Percentiles rank a stretch among this genome's conserved stretches.
phyloP scores from a whole-genome alignment of 2,888 invertebrate genomes.

The Sphaeridia pumilis region DNA sequence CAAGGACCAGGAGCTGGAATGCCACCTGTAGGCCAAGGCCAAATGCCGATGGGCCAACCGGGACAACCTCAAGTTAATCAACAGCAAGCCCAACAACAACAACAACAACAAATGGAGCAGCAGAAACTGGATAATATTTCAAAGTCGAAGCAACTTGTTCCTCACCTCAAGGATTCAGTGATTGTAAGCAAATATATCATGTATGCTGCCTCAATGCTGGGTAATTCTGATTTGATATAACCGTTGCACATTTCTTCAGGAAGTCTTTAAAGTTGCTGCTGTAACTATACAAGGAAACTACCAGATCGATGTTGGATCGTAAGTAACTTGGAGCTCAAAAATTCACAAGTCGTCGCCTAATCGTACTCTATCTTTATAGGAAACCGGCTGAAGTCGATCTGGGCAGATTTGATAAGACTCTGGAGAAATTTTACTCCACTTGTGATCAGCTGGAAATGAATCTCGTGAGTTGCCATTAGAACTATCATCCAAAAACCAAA shows the following conservation, averaged over 20 bases:
- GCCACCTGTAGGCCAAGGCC: too few species aligned
- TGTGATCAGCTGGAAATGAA: conserved; percentile 92
- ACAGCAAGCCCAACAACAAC: not conserved
- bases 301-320: conserved; percentile 69
- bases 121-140: conserved; percentile 72
- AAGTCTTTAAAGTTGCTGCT: conserved; percentile 75
- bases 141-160: conserved; percentile 69
- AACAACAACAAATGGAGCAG: conserved; percentile 46
- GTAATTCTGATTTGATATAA: too few species aligned
- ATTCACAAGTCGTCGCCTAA: too few species aligned
- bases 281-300: conserved; percentile 78
- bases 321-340: too few species aligned
- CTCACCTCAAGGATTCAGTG: conserved; percentile 68
- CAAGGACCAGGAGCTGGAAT: too few species aligned
- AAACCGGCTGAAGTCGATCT: conserved; percentile 55
- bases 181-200: too few species aligned
- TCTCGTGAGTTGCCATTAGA: conserved; percentile 60
- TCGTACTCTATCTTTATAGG: conserved; percentile 13
- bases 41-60: too few species aligned
- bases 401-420: conserved; percentile 73
- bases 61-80: conserved; percentile 5
- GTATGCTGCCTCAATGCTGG: too few species aligned
- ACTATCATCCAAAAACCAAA: too few species aligned
- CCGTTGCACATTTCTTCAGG: too few species aligned
- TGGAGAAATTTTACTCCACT: conserved; percentile 88